Evolutionary conservation across 2,113 vertebrate genomes (phyloP).

Genomic region (Leuciscus idus): DNA sequence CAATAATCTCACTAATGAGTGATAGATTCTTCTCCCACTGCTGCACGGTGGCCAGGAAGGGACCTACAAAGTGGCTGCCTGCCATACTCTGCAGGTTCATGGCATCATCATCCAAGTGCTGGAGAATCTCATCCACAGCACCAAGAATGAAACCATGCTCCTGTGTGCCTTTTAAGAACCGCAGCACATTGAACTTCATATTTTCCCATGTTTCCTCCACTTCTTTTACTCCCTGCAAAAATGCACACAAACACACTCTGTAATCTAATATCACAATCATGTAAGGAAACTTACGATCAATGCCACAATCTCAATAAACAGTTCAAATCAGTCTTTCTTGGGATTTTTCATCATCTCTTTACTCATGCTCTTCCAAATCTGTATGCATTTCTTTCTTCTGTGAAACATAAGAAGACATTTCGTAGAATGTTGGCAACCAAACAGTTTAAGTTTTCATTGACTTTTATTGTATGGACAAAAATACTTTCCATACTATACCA

Average conservation of each 20-base stretch:
- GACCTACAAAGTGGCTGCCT: constrained; percentile 90
- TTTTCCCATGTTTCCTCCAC: constrained; percentile 90
- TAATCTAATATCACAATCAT: background rate
- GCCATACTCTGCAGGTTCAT: constrained; percentile 92
- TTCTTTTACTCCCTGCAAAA: constrained; percentile 87
- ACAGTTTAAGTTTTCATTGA: too few species aligned
- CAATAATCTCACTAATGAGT: constrained; percentile 90
- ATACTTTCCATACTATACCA: background rate
- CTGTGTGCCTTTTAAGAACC: constrained; percentile 87
- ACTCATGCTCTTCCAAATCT: background rate
- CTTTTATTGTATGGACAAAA: too few species aligned
- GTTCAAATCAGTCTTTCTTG: background rate
- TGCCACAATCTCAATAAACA: too few species aligned
- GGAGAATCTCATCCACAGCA: constrained; percentile 86
- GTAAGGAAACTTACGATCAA: too few species aligned
- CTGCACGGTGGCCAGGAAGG: constrained; percentile 85
- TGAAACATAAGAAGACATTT: background rate
- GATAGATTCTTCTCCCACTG: constrained; percentile 91
- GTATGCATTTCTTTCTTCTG: background rate
- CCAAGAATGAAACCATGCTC: constrained; percentile 86
- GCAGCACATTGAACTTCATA: constrained; percentile 86
- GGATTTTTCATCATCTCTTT: background rate
- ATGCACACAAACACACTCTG: background rate
- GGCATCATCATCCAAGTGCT: constrained; percentile 87
- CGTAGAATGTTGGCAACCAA: background rate